These are phyloP conservation scores for Trachelus stipa DNA, from an alignment of 2,888 invertebrate species.

Conservation along the genomic window DNA sequence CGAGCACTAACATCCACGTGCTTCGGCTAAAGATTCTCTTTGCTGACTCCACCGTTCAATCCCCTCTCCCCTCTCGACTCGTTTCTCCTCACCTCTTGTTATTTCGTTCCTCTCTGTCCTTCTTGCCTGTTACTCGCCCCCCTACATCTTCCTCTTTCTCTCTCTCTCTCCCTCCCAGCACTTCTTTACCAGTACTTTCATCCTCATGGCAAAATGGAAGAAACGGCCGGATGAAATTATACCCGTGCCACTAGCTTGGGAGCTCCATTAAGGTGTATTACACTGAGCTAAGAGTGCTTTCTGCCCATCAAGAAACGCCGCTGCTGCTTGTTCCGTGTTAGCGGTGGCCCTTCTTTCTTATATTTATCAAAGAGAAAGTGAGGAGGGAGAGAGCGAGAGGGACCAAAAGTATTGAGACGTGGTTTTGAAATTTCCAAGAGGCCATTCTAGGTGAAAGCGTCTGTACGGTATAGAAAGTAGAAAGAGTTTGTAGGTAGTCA, in stretches of 20 bases:
- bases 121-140: not conserved
- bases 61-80: not conserved
- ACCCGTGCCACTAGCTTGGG: conserved; percentile 31
- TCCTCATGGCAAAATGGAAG: conserved; percentile 28
- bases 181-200: conserved; percentile 2
- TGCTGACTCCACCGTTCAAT: not conserved
- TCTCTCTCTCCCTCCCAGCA: not conserved
- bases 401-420: not conserved
- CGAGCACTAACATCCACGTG: not conserved
- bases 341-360: not conserved
- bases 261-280: conserved; percentile 36
- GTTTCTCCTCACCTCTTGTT: not conserved
- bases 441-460: not conserved
- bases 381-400: not conserved
- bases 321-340: conserved; percentile 3
- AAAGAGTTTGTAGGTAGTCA: not conserved
- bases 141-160: not conserved
- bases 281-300: conserved; percentile 22
- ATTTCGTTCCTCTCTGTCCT: not conserved
- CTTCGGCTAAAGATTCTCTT: not conserved
- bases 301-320: not conserved
- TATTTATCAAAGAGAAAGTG: not conserved
- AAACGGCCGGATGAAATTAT: conserved; percentile 35
- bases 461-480: not conserved
- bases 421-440: not conserved